Base-by-base conservation (phyloP, 37 sponge, comb jelly and placozoan species). In the Diacarnus erythraeanus region DNA sequence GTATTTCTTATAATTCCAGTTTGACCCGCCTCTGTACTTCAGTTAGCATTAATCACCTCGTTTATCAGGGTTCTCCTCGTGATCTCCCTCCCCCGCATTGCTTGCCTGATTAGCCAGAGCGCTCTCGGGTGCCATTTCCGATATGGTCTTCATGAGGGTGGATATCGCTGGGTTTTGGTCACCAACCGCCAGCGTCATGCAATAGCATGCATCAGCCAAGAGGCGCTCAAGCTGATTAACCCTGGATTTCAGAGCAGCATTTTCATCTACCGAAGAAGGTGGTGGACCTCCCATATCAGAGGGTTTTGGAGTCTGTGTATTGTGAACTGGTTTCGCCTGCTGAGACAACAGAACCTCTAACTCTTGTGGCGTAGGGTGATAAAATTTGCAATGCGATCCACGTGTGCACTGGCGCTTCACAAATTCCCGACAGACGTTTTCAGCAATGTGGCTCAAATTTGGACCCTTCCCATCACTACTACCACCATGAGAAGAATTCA, bases 171-270 rank as follows among this genome's bases (percentile, higher is more conserved):
- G 87, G 71, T 87, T 80, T 33, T 80, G 77, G 71, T 87, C 81
- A 38, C 87, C 87, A 2, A 87, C 87, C 3, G 87, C 87, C 25
- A 87, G 77, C 2, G 87, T 87, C 79, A 87, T 87, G 39, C 87
- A 87, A 71, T 87, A 78, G 35, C 87, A 87, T 0, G 87, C 87
- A 59, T 87, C 87, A 10, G 87, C 87, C 23, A 87, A 76, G 0
- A 87, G 81, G 1, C 87, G 81, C 54, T 87, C 87, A 59, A 87
- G 35, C 77, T 87, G 87, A 9, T 80, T 42, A 1, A 69, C 43
- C 6, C 87, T 66, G 39, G 74, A 41, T 59, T 87, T 80, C 71
- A 87, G 69, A 9, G 59, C 80, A 1, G 59, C 43, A 42, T 87
- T 87, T 42, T 87, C 87, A 5, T 3, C 21, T 10, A 38, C 30